phyloP scores from a whole-genome alignment of 2,113 vertebrate genomes.

The Anguilla rostrata region DNA sequence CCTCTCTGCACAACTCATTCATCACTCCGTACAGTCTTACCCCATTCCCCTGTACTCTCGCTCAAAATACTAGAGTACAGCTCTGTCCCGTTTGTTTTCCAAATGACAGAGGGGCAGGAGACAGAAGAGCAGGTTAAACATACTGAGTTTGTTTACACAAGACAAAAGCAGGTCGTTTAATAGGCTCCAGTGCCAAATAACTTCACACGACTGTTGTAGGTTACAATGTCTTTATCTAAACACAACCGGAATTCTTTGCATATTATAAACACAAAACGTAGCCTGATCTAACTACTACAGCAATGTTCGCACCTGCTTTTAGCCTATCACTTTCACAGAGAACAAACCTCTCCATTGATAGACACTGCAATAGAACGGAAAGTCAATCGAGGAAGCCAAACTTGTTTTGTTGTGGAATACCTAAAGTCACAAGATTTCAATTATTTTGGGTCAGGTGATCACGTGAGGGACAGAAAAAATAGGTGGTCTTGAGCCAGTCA shows the following conservation, averaged over 20 bases:
- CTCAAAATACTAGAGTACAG: constrained; percentile 70
- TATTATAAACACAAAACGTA: background rate
- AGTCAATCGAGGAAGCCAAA: no score
- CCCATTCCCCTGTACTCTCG: constrained; percentile 67
- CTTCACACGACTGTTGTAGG: background rate
- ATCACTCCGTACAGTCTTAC: constrained; percentile 59
- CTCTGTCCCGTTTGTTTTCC: constrained; percentile 55
- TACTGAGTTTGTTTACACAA: background rate
- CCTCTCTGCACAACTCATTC: constrained; percentile 54
- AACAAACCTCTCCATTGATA: background rate
- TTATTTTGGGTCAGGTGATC: constrained; percentile 53
- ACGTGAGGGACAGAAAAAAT: constrained; percentile 57
- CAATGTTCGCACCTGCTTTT: background rate
- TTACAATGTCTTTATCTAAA: background rate
- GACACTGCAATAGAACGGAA: background rate
- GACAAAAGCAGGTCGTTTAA: constrained; percentile 2
- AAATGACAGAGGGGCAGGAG: constrained; percentile 45
- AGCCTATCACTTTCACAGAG: background rate
- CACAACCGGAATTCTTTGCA: background rate
- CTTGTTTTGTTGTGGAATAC: constrained; percentile 44
- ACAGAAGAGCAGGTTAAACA: constrained; percentile 52
- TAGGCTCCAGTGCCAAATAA: background rate
- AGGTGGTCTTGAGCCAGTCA: constrained; percentile 56
- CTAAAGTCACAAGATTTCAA: constrained; percentile 66
- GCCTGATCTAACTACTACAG: background rate